Evolutionary conservation across 2,888 invertebrate species (phyloP), one percentile per base, ranked within the genome.

Genomic region (Boloria selene): DNA sequence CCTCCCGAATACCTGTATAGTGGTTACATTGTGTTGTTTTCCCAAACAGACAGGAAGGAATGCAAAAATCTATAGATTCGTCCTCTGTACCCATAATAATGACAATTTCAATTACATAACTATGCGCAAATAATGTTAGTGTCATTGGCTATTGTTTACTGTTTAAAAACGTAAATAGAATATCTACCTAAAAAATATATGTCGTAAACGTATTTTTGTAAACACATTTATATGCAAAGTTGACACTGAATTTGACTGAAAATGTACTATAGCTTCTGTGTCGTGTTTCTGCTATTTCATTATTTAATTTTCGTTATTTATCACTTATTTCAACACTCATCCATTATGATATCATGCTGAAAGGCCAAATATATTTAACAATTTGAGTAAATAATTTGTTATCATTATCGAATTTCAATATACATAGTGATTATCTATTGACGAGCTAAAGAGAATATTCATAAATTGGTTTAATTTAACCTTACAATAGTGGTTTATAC

Each of bases 401-500:
- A 16, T 58, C 38, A 45, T 17, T 59, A 59, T 64, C 58, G 49
- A 59, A 47, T 56, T 56, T 56, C 45, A 22, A 44, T 44, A 10
- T n/a, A 44, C 42, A 38, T 38, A 38, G 31, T 10, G 7, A 38
- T 38, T 38, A 38, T 38, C 31, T 38, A 49, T 10, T 13, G 13
- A 14, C 4, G 16, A 5, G 0, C 6, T 50, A 17, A 38, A 53
- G 31, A 38, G 53, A 42, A 22, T 45, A 44, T 58, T 59, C 52
- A 64, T 61, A 66, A 47, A 47, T 53, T 52, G 62, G 52, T 58
- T 53, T 47, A 53, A 66, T 66, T 62, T 62, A 49, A 62, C 51
- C 51, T 18, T 56, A 66, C 56, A 62, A 58, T 58, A 52, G 52
- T 52, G 50, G 53, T 18, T 56, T 55, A 26, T 55, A 38, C 56